Base-by-base conservation (phyloP, 2,797 vertebrate genomes). In the Lacerta bilineata region DNA sequence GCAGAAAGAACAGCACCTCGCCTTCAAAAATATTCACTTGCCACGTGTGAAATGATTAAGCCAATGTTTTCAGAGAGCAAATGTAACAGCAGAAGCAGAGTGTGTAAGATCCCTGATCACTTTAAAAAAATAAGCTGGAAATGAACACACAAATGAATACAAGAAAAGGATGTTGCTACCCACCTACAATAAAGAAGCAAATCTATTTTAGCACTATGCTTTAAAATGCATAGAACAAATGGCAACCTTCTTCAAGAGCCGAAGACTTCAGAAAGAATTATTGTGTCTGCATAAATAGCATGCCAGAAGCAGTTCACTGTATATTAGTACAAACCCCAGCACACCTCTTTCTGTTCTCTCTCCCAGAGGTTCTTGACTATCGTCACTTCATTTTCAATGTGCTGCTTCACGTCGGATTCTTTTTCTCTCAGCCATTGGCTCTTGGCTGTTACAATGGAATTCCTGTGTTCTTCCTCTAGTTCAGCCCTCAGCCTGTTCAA, bases 351-450 rank as follows among this genome's bases (percentile, higher is more conserved):
- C 84, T 96, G 94, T 80, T 98, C 97, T 29, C 96, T 96, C 77
- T 97, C 96, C 97, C 97, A 98, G 5, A 81, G 85, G 80, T 94
- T 93, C 94, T 96, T 97, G 80, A 95, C 95, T 64, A 94, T 91
- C 15, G 94, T 94, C 84, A 98, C 84, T 69, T 97, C 96, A n/a
- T 95, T 94, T 80, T 96, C 93, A 93, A 98, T 87, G 69, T 95
- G 96, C 91, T 95, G 93, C 64, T 97, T 97, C 75, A 97, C 88
- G 86, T 96, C 95, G 7, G 84, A 46, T 93, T 97, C 96, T 85
- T 96, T 98, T 90, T 98, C 97, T 95, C 95, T 96, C 90, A 96
- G 92, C 98, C 98, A 98, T 64, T 96, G 95, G 88, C 82, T 94
- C 95, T 97, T 97, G 71, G 98, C 96, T 78, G 94, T 91, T 29